Base-by-base conservation (phyloP, 2,113 vertebrate species). In the Cygnus atratus region DNA sequence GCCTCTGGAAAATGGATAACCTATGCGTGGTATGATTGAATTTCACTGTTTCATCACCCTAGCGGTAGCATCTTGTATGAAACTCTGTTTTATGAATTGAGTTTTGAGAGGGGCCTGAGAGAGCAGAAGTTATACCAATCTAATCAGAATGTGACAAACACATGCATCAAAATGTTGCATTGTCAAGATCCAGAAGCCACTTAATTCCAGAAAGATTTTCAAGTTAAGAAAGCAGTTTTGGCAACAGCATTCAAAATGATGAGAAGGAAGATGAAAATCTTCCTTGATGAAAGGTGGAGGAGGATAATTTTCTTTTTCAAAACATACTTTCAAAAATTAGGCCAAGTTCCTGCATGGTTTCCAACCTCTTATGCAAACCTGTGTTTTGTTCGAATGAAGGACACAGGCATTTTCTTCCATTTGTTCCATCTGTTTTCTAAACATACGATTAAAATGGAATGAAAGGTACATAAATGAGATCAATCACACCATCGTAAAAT, bases 91-190 rank as follows among this genome's bases (percentile, higher is more conserved):
- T 96, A 95, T 95, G 84, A 96, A 96, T 91, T 92, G 83, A 97
- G 95, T 97, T 96, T 97, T 95, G 92, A 95, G 93, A 81, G n/a
- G 61, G 93, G 82, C 91, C 90, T 92, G 71, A 65, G 96, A 96
- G 95, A 97, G 68, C 85, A 95, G 86, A 76, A 93, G 83, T 96
- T 96, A 87, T 72, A 81, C 55, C 93, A 97, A 96, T 96, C 87
- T 93, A 96, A 96, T 96, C 95, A 87, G 76, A 83, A 96, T 95
- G 83, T 94, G 95, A 95, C 92, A 96, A 95, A 97, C 93, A 96
- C 93, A 97, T 94, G 95, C 93, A 95, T 97, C 96, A 96, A 94
- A 96, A 97, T 66, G 80, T 92, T 95, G 86, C 62, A 55, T 95
- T 95, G 93, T 95, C 90, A 94, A 96, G 91, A 94, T 94, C 86